phyloP scores from a whole-genome alignment of 2,888 invertebrate species.

The Polylopha cassiicola region DNA sequence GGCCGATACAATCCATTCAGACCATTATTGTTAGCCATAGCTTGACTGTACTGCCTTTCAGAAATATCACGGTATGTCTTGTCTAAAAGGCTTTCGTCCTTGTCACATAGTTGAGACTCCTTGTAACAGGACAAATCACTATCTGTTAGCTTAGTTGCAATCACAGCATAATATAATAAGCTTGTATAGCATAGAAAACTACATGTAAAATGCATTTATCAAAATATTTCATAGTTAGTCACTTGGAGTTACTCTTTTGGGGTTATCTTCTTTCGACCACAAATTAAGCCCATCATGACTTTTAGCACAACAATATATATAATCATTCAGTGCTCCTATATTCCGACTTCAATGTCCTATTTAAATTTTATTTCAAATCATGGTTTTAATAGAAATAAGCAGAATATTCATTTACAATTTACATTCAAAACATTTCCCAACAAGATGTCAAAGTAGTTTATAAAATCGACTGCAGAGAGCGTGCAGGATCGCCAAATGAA shows the following conservation, averaged over 20 bases:
- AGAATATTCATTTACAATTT: no score
- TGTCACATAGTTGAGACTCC: constrained; percentile 43
- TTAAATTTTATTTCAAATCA: constrained; percentile 6
- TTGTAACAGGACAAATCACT: constrained; percentile 53
- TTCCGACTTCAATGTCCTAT: no score
- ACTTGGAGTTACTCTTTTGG: constrained; percentile 15
- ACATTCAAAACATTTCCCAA: constrained; percentile 13
- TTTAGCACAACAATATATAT: no score
- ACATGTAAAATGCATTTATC: constrained; percentile 40
- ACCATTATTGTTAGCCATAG: constrained; percentile 52
- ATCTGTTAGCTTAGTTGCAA: constrained; percentile 31
- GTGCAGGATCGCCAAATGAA: constrained; percentile 13
- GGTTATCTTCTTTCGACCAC: constrained; percentile 25
- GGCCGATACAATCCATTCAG: constrained; percentile 78
- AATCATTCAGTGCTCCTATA: no score
- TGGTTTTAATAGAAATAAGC: no score
- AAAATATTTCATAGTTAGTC: constrained; percentile 13
- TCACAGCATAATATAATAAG: constrained; percentile 23
- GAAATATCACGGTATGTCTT: constrained; percentile 6
- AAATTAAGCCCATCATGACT: no score
- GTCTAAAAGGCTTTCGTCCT: constrained; percentile 31
- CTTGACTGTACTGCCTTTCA: constrained; percentile 24
- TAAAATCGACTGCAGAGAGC: constrained; percentile 33
- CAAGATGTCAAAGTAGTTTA: constrained; percentile 18
- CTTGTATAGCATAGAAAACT: constrained; percentile 25